Conservation (phyloP, 2,888 invertebrate species). For the Himalopsyche japonica region DNA sequence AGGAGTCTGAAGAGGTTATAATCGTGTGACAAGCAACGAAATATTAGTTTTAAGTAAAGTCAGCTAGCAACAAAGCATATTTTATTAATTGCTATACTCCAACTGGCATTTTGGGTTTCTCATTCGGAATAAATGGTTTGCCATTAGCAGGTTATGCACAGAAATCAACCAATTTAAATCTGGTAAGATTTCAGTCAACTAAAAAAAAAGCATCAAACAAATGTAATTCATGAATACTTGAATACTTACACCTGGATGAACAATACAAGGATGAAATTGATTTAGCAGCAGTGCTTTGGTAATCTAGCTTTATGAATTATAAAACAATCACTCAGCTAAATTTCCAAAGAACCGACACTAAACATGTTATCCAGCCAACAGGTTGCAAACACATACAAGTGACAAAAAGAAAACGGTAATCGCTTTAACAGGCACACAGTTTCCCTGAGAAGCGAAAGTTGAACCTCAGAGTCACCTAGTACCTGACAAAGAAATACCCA, state of each 20-base stretch:
- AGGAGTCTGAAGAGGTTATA: no score
- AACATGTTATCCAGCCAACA: slow-evolving; percentile 15
- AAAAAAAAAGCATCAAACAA: no score
- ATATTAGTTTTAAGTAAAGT: no score
- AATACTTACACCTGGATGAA: not conserved
- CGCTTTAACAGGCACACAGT: slow-evolving; percentile 55
- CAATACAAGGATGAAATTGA: not conserved
- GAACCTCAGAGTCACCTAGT: slow-evolving; percentile 85
- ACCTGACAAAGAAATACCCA: slow-evolving; percentile 64
- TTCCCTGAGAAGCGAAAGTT: slow-evolving; percentile 55
- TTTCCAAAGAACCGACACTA: slow-evolving; percentile 80
- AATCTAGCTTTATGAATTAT: slow-evolving; percentile 90
- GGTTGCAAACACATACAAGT: not conserved
- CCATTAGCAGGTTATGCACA: no score
- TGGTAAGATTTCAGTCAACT: no score
- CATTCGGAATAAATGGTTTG: no score
- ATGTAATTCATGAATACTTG: not conserved
- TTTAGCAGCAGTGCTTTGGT: slow-evolving; percentile 76
- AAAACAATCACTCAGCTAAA: slow-evolving; percentile 82
- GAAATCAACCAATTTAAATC: no score
- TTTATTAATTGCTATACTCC: no score
- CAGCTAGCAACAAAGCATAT: no score
- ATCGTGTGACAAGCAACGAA: no score
- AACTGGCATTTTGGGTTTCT: no score
- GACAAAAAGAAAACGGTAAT: not conserved